Conservation (phyloP, 2,888 invertebrate species). For the Cryptus armator region DNA sequence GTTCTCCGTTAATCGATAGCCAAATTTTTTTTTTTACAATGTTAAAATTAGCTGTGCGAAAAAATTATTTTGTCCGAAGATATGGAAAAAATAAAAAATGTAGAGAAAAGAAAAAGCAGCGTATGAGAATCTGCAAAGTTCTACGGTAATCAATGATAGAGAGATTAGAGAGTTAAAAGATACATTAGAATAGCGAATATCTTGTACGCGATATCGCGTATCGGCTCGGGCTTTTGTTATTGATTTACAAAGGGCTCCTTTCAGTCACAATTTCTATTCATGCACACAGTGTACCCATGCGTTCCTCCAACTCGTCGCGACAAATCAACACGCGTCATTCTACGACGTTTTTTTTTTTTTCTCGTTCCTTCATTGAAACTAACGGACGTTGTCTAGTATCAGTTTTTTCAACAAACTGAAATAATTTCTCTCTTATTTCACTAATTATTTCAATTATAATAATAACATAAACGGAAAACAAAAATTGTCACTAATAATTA, state of each 20-base stretch:
- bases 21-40: constrained; percentile 57
- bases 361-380: not conserved
- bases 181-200: constrained; percentile 46
- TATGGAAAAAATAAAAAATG: not conserved
- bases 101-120: constrained; percentile 10
- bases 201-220: constrained; percentile 44
- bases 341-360: constrained; percentile 6
- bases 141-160: constrained; percentile 48
- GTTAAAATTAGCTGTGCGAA: constrained; percentile 49
- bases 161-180: constrained; percentile 38
- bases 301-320: constrained; percentile 80
- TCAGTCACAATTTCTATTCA: constrained; percentile 62
- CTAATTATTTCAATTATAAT: too few relatives aligned
- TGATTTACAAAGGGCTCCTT: constrained; percentile 81
- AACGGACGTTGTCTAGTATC: too few relatives aligned
- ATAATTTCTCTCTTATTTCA: too few relatives aligned
- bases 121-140: constrained; percentile 23
- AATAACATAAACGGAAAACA: too few relatives aligned
- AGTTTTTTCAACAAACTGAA: too few relatives aligned
- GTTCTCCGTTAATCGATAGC: constrained; percentile 80
- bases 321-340: constrained; percentile 43
- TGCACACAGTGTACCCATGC: constrained; percentile 77
- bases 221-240: constrained; percentile 70
- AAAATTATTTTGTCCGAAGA: constrained; percentile 18
- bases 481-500: too few relatives aligned